Conservation (phyloP, 2,888 invertebrate species). For the Sceliomorpha sp. region DNA sequence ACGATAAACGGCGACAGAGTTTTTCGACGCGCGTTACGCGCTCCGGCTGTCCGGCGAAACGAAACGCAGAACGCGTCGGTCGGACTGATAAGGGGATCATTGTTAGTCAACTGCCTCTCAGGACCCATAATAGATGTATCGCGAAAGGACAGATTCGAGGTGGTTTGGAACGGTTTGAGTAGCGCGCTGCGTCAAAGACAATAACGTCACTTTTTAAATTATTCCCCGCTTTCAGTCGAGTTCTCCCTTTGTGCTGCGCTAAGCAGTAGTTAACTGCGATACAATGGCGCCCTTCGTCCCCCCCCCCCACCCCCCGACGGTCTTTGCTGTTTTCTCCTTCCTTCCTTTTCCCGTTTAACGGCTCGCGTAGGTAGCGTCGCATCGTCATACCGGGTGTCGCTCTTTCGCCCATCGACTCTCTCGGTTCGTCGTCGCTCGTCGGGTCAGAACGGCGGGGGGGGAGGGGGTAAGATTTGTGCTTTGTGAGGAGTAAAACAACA, state of each 20-base stretch:
- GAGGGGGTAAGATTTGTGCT: background rate
- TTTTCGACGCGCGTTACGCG: too few relatives aligned
- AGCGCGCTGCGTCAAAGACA: constrained; percentile 43
- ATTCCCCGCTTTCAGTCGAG: constrained; percentile 58
- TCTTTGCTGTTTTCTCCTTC: constrained; percentile 8
- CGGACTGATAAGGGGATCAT: constrained; percentile 10
- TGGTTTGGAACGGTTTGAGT: constrained; percentile 37
- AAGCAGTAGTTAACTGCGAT: constrained; percentile 45
- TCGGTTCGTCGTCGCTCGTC: too few relatives aligned
- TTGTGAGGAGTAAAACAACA: background rate
- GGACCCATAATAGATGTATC: constrained; percentile 9
- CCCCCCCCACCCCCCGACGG: constrained; percentile 43
- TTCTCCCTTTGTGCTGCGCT: constrained; percentile 50
- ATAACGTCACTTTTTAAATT: constrained; percentile 65
- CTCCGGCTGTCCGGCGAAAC: background rate
- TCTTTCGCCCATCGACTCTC: background rate
- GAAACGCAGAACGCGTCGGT: background rate
- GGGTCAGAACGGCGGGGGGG: background rate
- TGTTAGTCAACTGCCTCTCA: constrained; percentile 5
- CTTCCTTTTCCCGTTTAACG: constrained; percentile 13
- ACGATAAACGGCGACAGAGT: too few relatives aligned
- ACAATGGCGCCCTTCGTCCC: constrained; percentile 32
- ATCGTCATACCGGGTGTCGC: constrained; percentile 5
- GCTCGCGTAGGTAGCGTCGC: constrained; percentile 1
- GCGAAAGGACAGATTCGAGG: constrained; percentile 18